Base-by-base conservation (phyloP, 2,888 invertebrate genomes). In the Entomobrya multifasciata region DNA sequence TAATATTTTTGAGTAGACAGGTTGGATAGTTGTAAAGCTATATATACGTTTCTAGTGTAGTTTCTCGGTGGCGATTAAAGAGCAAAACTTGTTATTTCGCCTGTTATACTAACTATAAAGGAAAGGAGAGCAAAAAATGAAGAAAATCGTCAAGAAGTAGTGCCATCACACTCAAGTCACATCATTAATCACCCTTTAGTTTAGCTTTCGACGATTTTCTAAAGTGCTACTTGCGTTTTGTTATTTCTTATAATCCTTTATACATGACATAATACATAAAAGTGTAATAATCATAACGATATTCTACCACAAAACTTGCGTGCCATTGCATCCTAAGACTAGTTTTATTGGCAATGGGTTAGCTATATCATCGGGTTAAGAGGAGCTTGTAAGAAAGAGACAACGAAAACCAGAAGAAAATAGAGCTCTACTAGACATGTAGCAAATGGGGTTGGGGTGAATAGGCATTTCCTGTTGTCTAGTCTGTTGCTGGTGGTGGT, bases 181-280 rank as follows among this genome's bases (percentile, higher is more conserved):
- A 89, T 89, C 89, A 89, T 89, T 89, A 89, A 89, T 89, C 89
- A 89, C 85, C 77, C 70, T 70, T 85, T 79, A 77, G 78, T 79
- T 70, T 85, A 84, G 81, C 81, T 81, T 70, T 81, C 70, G 55
- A 36, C 81, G 36, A 65, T 80, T 81, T 52, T 57, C 57, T 52
- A 76, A 76, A 76, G 76, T 76, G 76, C 55, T 57, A 55, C 57
- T 22, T 13, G 57, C 47, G 47, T n/a, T 47, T 13, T n/a, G 13
- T 2, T 47, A 15, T n/a, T 15, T 13, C 13, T 13, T 47, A 47
- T n/a, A 47, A 15, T 47, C n/a, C 15, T 47, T 15, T 47, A 15
- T 47, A 47, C n/a, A 10, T 47, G 47, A 13, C 10, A 1, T 10
- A 13, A 4, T 27, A 27, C 15, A 10, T 25, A 36, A n/a, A 22